These are phyloP conservation scores for Melanotaenia pygmaea DNA, from an alignment of 2,797 vertebrate genomes.

Conservation along the genomic window DNA sequence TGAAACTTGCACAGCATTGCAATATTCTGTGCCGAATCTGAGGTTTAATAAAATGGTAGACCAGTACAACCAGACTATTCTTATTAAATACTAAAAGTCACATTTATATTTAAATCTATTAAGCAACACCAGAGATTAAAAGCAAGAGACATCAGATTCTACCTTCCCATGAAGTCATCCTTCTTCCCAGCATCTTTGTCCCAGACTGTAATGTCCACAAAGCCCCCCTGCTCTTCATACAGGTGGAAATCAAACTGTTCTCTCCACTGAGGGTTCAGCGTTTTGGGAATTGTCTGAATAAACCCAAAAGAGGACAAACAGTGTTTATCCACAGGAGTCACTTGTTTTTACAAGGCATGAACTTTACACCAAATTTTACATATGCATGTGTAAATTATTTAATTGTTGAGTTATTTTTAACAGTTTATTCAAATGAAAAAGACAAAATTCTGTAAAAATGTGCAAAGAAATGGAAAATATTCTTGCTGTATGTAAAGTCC, in stretches of 20 bases:
- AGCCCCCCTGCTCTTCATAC: slow-evolving; percentile 92
- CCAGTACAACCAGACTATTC: neutral
- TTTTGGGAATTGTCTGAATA: slow-evolving; percentile 91
- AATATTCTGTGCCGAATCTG: slow-evolving; percentile 1
- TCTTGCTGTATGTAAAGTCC: neutral
- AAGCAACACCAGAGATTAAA: neutral
- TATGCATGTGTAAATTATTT: neutral
- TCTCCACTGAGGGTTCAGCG: slow-evolving; percentile 95
- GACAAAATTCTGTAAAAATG: neutral
- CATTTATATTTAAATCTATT: neutral
- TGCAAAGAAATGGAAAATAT: neutral
- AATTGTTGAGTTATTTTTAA: neutral
- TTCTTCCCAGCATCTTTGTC: slow-evolving; percentile 95
- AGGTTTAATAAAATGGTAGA: neutral
- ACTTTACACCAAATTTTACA: neutral
- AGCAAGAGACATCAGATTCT: neutral
- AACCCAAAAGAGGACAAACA: slow-evolving; percentile 12
- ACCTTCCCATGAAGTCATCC: slow-evolving; percentile 99
- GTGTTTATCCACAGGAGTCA: neutral
- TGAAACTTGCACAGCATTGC: slow-evolving; percentile 10
- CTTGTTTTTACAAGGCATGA: neutral
- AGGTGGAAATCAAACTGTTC: slow-evolving; percentile 99
- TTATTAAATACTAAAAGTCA: neutral
- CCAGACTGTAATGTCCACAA: slow-evolving; percentile 95
- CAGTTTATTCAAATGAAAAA: neutral